Evolutionary conservation across 2,888 invertebrate genomes (phyloP).

Genomic region (Brachylomia viminalis): DNA sequence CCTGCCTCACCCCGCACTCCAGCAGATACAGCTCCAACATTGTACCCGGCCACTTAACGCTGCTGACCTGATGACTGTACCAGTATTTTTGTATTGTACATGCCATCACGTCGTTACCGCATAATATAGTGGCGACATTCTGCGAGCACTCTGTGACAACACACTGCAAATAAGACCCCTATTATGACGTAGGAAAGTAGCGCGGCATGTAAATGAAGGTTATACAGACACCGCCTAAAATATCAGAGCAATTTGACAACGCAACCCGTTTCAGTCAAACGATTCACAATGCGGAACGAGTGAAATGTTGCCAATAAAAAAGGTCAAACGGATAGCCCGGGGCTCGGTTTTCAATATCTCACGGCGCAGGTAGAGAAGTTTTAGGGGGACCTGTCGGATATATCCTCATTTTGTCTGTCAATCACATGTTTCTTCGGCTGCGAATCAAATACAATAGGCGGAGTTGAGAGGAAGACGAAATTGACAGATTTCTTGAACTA

Average conservation of each 20-base stretch:
- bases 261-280: slow-evolving; percentile 83
- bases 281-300: slow-evolving; percentile 86
- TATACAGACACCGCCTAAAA: slow-evolving; percentile 79
- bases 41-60: no score
- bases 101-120: slow-evolving; percentile 55
- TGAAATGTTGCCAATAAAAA: slow-evolving; percentile 89
- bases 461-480: slow-evolving; percentile 17
- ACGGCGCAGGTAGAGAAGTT: slow-evolving; percentile 78
- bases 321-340: slow-evolving; percentile 85
- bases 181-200: slow-evolving; percentile 75
- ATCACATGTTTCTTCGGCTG: slow-evolving; percentile 75
- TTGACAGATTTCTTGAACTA: slow-evolving; percentile 21
- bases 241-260: slow-evolving; percentile 86
- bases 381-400: slow-evolving; percentile 78
- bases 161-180: slow-evolving; percentile 74
- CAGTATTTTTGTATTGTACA: no score
- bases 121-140: slow-evolving; percentile 64
- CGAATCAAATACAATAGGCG: slow-evolving; percentile 66
- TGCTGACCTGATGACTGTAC: no score
- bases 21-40: no score
- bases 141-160: slow-evolving; percentile 61
- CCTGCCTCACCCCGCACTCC: no score
- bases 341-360: slow-evolving; percentile 88
- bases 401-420: slow-evolving; percentile 84
- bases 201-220: slow-evolving; percentile 80